Base-by-base conservation (phyloP, 2,888 invertebrate species). In the Eupeodes luniger region DNA sequence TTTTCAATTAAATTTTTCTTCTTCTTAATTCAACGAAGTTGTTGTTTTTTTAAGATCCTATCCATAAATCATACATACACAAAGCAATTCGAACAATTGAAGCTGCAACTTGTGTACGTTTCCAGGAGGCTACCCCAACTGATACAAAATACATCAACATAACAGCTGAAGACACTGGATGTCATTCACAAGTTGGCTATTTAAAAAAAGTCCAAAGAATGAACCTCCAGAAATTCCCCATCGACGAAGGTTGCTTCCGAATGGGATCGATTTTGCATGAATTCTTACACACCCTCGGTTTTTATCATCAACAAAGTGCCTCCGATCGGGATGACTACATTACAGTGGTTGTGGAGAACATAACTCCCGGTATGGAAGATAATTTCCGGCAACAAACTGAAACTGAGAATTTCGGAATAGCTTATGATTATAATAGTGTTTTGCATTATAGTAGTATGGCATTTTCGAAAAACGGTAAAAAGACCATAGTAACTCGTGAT, bases 251-350 rank as follows among this genome's bases (percentile, higher is more conserved):
- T 0, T 94, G 93, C 61, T 93, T 93, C 89, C 91, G 92, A 2
- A 70, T 92, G 59, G 93, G 92, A 4, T 97, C 97, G 0, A 95
- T 96, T 0, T 93, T 96, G 4, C 97, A 97, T 90, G 97, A 97
- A 92, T 94, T 97, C 81, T 95, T 97, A 92, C 97, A 97, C 91
- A 96, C 96, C 0, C 91, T 96, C 7, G 97, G 97, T 0, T 97
- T 97, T 92, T 94, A 96, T 92, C 97, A 97, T 91, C 97, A 97
- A 91, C 97, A 97, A 92, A 97, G 96, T 91, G 95, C 97, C 0
- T 95, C 94, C 5, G 96, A 97, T 91, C 94, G 97, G 0, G 97
- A 97, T 91, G 94, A 96, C 34, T 96, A 94, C 90, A 96, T 96
- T 0, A 93, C 91, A 0, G 95, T 97, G 61, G 94, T 94, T 4